Evolutionary conservation across 2,888 invertebrate species (phyloP).

Genomic region (Frankliniella intonsa): DNA sequence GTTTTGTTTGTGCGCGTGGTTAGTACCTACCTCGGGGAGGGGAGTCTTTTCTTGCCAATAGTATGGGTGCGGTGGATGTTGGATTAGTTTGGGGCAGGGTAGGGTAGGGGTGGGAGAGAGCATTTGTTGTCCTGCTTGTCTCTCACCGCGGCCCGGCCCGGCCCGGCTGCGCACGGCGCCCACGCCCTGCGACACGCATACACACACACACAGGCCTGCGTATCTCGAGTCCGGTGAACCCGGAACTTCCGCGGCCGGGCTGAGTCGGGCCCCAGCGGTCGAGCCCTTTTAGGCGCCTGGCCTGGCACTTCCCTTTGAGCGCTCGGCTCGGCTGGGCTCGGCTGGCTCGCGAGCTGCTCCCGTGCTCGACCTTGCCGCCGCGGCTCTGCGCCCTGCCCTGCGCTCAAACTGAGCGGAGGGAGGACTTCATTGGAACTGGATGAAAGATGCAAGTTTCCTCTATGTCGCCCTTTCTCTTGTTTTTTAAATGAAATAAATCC

Average conservation of each 20-base stretch:
- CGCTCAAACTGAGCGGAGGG: constrained; percentile 27
- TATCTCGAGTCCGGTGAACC: too few relatives aligned
- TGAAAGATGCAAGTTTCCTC: too few relatives aligned
- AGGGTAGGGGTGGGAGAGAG: too few relatives aligned
- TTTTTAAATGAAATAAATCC: too few relatives aligned
- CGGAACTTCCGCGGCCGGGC: neutral
- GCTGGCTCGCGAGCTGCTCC: constrained; percentile 28
- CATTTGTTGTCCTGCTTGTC: too few relatives aligned
- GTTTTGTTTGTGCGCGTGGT: too few relatives aligned
- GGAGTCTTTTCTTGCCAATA: too few relatives aligned
- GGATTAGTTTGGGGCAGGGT: too few relatives aligned
- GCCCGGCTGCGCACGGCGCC: too few relatives aligned
- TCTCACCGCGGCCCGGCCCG: neutral
- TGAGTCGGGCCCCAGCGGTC: neutral
- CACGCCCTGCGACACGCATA: neutral
- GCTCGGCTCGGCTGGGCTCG: constrained; percentile 40
- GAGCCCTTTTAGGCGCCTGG: neutral
- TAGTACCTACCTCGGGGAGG: too few relatives aligned
- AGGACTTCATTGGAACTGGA: neutral
- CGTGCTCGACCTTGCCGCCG: constrained; percentile 13
- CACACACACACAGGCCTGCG: neutral
- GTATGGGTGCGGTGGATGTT: too few relatives aligned
- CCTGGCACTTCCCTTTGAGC: neutral
- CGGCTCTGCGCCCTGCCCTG: constrained; percentile 36
- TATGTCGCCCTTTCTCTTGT: too few relatives aligned